Evolutionary conservation across 2,797 vertebrate genomes (phyloP).

Genomic region (Orestias chungarensis): DNA sequence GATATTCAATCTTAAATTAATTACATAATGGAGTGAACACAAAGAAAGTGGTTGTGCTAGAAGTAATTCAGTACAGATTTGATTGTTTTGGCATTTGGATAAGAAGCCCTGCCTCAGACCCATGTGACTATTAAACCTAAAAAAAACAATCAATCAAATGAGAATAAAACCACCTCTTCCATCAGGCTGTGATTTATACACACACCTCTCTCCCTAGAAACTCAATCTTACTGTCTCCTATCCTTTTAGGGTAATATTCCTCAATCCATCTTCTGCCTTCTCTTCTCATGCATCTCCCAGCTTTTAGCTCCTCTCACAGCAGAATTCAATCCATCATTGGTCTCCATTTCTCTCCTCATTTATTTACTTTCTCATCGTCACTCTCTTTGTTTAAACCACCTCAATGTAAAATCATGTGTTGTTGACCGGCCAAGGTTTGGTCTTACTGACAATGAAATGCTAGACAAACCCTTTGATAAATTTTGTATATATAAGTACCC

Average conservation of each 20-base stretch:
- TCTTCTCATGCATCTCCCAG: slow-evolving; percentile 37
- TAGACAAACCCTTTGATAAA: slow-evolving; percentile 32
- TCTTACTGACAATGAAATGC: slow-evolving; percentile 35
- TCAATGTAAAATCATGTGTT: slow-evolving; percentile 38
- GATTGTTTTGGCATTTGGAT: slow-evolving; percentile 1
- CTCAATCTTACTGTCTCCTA: slow-evolving; percentile 17
- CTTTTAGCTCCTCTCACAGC: slow-evolving; percentile 37
- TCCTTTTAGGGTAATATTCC: slow-evolving; percentile 33
- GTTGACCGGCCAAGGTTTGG: slow-evolving; percentile 33
- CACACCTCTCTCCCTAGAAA: slow-evolving; percentile 7
- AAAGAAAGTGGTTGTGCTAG: not conserved
- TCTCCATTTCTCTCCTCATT: slow-evolving; percentile 19
- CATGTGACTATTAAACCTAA: slow-evolving; percentile 7
- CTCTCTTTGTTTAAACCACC: slow-evolving; percentile 15
- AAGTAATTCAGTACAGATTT: too few species aligned
- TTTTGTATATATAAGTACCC: not conserved
- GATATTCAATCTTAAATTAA: too few species aligned
- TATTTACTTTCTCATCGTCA: slow-evolving; percentile 11
- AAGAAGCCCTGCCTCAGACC: not conserved
- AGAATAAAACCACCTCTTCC: slow-evolving; percentile 21
- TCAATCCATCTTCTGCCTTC: slow-evolving; percentile 44
- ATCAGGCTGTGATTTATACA: slow-evolving; percentile 13
- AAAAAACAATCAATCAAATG: slow-evolving; percentile 27
- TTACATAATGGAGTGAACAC: not conserved
- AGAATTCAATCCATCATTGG: slow-evolving; percentile 58